Evolutionary conservation across 2,113 vertebrate species (phyloP).

Genomic region (Sylvilagus bachmani): DNA sequence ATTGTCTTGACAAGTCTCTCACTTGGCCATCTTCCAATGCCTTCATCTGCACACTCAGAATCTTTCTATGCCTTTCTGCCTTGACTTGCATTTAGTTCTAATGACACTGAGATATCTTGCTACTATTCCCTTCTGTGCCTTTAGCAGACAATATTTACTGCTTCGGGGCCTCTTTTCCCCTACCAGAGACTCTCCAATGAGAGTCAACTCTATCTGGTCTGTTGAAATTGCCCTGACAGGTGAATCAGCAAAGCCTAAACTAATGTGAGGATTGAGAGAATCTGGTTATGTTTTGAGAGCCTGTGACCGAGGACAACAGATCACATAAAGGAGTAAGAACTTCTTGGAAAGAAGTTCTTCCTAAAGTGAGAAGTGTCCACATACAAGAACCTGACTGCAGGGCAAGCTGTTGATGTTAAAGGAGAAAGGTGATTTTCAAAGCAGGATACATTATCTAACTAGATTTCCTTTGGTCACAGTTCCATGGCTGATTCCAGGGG

Average conservation of each 20-base stretch:
- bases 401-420: background rate
- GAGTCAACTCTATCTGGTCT: background rate
- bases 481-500: background rate
- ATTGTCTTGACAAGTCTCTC: background rate
- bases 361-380: background rate
- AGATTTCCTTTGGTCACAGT: background rate
- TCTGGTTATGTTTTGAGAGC: background rate
- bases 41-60: background rate
- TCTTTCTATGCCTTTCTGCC: background rate
- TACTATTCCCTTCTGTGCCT: background rate
- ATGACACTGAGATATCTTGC: background rate
- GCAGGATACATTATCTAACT: background rate
- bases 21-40: background rate
- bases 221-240: background rate
- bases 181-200: background rate
- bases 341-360: background rate
- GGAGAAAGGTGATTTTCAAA: constrained; percentile 2
- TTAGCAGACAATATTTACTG: background rate
- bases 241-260: constrained; percentile 38
- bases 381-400: background rate
- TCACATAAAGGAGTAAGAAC: background rate
- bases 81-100: background rate
- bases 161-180: background rate
- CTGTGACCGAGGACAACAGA: background rate
- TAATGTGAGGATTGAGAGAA: background rate